Conservation (phyloP, 2,888 invertebrate genomes). For the Chelonus formosanus region DNA sequence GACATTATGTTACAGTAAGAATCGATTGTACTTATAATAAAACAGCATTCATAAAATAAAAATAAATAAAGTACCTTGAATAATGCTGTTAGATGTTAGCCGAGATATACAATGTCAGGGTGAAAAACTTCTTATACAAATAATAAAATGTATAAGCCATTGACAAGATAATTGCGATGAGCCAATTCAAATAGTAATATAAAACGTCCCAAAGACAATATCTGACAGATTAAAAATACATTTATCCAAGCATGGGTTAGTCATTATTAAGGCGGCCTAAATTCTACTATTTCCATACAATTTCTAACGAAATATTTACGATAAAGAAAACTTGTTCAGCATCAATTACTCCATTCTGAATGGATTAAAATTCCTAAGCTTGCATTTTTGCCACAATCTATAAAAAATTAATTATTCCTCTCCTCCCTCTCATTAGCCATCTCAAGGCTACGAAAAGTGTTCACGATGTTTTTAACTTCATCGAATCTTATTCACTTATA, state of each 20-base stretch:
- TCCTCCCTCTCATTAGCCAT: too few species aligned
- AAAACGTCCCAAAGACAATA: conserved; percentile 64
- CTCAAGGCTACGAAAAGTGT: too few species aligned
- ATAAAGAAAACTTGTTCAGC: too few species aligned
- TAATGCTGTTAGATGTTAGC: conserved; percentile 9
- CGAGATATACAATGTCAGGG: neutral
- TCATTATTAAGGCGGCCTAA: conserved; percentile 47
- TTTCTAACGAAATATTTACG: too few species aligned
- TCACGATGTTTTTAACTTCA: too few species aligned
- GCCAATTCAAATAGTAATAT: conserved; percentile 55
- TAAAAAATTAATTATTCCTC: too few species aligned
- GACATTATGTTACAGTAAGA: neutral
- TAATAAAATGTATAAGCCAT: neutral
- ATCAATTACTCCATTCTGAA: too few species aligned
- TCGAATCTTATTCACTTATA: neutral
- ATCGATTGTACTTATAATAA: conserved; percentile 4
- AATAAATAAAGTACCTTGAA: conserved; percentile 27
- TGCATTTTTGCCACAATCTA: too few species aligned
- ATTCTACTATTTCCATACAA: conserved; percentile 44
- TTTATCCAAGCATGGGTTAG: conserved; percentile 40
- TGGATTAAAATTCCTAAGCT: too few species aligned
- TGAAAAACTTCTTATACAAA: neutral
- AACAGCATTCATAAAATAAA: conserved; percentile 7
- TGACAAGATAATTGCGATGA: conserved; percentile 44
- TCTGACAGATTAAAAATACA: conserved; percentile 42